phyloP scores from a whole-genome alignment of 2,888 invertebrate species.

The Limnephilus marmoratus region DNA sequence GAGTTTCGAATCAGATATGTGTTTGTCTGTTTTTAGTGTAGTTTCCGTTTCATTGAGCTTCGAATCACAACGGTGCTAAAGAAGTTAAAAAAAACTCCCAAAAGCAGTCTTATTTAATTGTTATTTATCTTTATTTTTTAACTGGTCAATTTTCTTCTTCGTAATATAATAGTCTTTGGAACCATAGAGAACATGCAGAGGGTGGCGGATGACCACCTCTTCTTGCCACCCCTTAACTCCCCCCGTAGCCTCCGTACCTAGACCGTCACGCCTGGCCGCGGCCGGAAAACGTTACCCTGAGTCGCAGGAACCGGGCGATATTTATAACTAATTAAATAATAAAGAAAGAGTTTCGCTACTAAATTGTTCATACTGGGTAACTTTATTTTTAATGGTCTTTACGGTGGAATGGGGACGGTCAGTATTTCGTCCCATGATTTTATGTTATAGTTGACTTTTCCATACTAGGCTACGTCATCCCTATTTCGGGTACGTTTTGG shows the following conservation, averaged over 20 bases:
- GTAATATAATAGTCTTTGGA: not conserved
- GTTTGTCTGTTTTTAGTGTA: too few relatives aligned
- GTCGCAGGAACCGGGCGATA: not conserved
- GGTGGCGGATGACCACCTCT: not conserved
- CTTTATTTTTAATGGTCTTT: not conserved
- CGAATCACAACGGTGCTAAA: too few relatives aligned
- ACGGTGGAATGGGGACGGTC: not conserved
- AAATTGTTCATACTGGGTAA: not conserved
- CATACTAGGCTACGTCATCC: too few relatives aligned
- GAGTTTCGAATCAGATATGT: too few relatives aligned
- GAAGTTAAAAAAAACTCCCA: too few relatives aligned
- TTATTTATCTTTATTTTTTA: not conserved
- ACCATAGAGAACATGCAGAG: not conserved
- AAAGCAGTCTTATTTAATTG: not conserved
- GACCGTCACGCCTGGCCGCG: constrained; percentile 58
- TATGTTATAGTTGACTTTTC: too few relatives aligned
- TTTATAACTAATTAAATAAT: constrained; percentile 11
- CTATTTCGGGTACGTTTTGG: too few relatives aligned
- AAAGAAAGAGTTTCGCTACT: not conserved
- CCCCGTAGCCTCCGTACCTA: constrained; percentile 56
- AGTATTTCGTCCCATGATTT: too few relatives aligned
- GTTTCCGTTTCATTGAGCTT: too few relatives aligned
- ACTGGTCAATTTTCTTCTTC: not conserved
- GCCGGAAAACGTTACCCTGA: constrained; percentile 47
- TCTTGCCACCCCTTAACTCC: not conserved